These are phyloP conservation scores for Mastomys coucha DNA, from an alignment of 2,113 vertebrate genomes.

Conservation along the genomic window DNA sequence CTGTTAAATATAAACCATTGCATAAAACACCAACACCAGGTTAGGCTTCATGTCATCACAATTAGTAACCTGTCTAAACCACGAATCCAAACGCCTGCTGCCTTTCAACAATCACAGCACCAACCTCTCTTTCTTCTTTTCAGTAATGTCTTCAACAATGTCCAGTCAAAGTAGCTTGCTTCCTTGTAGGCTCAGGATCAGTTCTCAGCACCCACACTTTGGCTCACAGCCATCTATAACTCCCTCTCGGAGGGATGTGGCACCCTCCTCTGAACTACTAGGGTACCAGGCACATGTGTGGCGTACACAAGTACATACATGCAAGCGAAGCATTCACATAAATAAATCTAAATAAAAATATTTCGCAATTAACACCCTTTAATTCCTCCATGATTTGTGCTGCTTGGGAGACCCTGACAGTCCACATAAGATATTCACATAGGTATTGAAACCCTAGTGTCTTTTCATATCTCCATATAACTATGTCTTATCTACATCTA, in stretches of 20 bases:
- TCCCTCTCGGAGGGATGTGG: not conserved
- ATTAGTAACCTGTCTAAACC: not conserved
- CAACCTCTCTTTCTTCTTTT: not conserved
- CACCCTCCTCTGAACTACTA: not conserved
- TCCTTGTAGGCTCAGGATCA: not conserved
- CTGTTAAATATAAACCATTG: not conserved
- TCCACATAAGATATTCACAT: not conserved
- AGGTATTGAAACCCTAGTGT: not conserved
- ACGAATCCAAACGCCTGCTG: not conserved
- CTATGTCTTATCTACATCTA: not conserved
- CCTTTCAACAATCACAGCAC: not conserved
- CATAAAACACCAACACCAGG: not conserved
- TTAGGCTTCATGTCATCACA: not conserved
- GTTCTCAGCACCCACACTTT: not conserved
- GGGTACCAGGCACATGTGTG: not conserved
- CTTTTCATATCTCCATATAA: not conserved
- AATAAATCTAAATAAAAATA: not conserved
- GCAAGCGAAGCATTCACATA: not conserved
- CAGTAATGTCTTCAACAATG: not conserved
- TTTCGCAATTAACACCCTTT: not conserved
- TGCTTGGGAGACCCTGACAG: rapidly evolving
- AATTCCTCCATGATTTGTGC: not conserved
- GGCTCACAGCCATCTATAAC: not conserved
- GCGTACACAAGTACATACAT: not conserved
- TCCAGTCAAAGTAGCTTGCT: not conserved